A percentile compares a stretch with the other conserved stretches of the same genome.
Evolutionary conservation across 2,113 vertebrate genomes (phyloP).

Genomic region (Eurypyga helias): DNA sequence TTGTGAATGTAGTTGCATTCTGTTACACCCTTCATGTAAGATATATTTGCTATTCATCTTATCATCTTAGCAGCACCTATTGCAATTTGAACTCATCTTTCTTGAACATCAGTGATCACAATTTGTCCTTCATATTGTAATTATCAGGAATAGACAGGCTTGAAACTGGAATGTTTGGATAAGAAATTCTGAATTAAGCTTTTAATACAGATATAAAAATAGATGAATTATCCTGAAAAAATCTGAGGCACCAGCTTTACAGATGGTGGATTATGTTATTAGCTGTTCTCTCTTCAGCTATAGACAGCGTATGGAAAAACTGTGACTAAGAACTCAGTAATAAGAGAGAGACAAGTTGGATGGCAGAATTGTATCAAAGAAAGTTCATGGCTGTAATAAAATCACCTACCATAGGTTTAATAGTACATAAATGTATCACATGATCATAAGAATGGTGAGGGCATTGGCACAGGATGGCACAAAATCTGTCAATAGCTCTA

Average conservation of each 20-base stretch:
- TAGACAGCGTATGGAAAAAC: not conserved
- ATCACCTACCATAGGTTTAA: not conserved
- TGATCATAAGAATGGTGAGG: not conserved
- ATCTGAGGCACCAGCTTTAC: not conserved
- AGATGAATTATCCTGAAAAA: not conserved
- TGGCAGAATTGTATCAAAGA: not conserved
- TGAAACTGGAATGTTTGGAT: not conserved
- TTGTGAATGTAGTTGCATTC: not conserved
- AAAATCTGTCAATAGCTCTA: slow-evolving; percentile 26
- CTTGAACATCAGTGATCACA: not conserved
- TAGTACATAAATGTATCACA: not conserved
- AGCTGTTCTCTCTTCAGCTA: not conserved
- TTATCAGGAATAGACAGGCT: not conserved
- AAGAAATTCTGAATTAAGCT: not conserved
- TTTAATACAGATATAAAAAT: not conserved
- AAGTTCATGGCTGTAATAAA: not conserved
- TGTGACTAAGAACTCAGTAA: not conserved
- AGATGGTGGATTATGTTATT: not conserved
- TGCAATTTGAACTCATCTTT: not conserved
- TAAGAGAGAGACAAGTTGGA: not conserved
- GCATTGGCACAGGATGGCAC: not conserved
- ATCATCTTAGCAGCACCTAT: not conserved
- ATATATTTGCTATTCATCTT: not conserved
- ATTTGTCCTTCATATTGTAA: not conserved
- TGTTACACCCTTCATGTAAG: not conserved